Evolutionary conservation across 1,140 invertebrate species (phyloP).

Genomic region (Ostrea denselamellosa): DNA sequence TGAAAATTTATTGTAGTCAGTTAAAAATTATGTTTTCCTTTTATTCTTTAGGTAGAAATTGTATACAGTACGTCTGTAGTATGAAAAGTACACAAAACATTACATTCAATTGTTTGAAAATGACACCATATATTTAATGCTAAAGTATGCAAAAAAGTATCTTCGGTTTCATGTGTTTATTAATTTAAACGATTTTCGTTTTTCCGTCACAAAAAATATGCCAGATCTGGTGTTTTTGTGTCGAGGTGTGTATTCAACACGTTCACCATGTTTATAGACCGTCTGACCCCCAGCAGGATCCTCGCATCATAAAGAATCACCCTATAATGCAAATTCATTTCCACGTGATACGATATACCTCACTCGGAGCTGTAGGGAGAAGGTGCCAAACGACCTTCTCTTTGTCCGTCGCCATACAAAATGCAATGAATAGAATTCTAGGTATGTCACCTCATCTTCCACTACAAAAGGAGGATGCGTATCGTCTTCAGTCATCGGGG

Average conservation of each 20-base stretch:
- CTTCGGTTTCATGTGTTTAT: neutral
- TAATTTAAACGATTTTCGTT: neutral
- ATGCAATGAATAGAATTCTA: conserved; percentile 17
- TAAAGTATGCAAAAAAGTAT: conserved; percentile 1
- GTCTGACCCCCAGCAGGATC: neutral
- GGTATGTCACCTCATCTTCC: conserved; percentile 23
- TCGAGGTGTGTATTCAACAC: conserved; percentile 1
- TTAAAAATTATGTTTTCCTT: neutral
- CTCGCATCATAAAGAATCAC: conserved; percentile 10
- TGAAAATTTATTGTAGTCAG: too few relatives aligned
- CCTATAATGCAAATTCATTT: neutral
- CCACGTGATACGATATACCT: conserved; percentile 9
- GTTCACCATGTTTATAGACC: conserved; percentile 24
- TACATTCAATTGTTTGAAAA: neutral
- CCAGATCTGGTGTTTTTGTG: conserved; percentile 3
- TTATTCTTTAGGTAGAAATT: neutral
- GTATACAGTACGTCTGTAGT: neutral
- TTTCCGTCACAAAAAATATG: neutral
- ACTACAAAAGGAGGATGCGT: conserved; percentile 24
- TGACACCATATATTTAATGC: neutral
- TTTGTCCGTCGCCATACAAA: neutral
- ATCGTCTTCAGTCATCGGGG: conserved; percentile 13
- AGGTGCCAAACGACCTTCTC: neutral
- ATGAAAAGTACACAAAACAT: conserved; percentile 19
- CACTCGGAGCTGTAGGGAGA: neutral